These are phyloP conservation scores for Centrocercus urophasianus DNA, from an alignment of 2,113 vertebrate species.

Conservation along the genomic window DNA sequence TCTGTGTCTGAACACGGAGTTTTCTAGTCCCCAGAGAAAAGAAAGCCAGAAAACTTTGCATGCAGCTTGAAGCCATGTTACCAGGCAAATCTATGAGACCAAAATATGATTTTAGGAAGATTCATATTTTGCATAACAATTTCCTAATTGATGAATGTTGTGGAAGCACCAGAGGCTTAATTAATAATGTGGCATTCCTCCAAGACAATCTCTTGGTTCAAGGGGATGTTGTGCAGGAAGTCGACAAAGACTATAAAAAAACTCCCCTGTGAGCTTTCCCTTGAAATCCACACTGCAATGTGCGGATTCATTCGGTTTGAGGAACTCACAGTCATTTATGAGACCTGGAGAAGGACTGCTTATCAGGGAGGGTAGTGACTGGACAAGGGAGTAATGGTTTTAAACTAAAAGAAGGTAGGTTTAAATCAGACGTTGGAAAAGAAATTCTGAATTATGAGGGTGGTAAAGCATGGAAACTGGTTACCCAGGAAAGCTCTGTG, in stretches of 20 bases:
- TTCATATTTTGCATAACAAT: not conserved
- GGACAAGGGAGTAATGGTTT: not conserved
- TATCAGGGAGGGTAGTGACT: not conserved
- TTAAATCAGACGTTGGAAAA: not conserved
- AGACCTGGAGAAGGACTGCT: not conserved
- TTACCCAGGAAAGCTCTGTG: not conserved
- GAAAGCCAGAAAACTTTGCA: not conserved
- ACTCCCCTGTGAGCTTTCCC: not conserved
- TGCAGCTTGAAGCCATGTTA: not conserved
- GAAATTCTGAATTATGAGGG: not conserved
- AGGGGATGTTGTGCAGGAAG: not conserved
- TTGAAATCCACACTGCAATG: not conserved
- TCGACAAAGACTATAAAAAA: not conserved
- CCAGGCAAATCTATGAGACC: not conserved
- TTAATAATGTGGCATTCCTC: not conserved
- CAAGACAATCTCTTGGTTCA: not conserved
- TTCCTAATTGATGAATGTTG: not conserved
- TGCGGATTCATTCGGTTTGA: not conserved
- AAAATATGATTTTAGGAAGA: not conserved
- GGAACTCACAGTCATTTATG: not conserved
- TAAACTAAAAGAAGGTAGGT: not conserved
- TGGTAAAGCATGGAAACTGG: not conserved
- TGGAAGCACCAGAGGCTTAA: fast-evolving
- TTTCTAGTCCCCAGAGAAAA: not conserved
- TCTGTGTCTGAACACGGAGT: not conserved